Conservation (phyloP, 2,113 vertebrate genomes). For the Trachemys scripta region DNA sequence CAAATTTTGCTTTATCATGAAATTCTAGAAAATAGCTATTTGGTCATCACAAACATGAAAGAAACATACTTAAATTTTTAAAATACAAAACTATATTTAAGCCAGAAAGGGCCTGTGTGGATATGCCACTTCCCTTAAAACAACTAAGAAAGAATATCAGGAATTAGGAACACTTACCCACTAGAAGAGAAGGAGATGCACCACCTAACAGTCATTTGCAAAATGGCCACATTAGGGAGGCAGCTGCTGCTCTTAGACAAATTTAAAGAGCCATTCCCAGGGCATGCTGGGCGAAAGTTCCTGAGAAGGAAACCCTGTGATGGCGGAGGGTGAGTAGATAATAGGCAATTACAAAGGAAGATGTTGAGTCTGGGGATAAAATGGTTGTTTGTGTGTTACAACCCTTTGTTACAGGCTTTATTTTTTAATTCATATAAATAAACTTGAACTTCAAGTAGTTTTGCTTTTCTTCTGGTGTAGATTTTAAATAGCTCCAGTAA, state of each 20-base stretch:
- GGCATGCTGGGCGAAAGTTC: neutral
- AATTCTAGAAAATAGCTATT: neutral
- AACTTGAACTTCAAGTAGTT: neutral
- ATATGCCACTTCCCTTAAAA: slow-evolving; percentile 25
- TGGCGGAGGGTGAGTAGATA: neutral
- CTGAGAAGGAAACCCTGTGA: neutral
- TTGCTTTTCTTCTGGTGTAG: neutral
- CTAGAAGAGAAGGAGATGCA: slow-evolving; percentile 1
- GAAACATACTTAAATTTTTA: neutral
- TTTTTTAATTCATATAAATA: slow-evolving; percentile 40
- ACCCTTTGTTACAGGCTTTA: neutral
- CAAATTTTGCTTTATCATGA: neutral
- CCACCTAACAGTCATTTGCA: slow-evolving; percentile 39
- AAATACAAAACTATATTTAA: neutral
- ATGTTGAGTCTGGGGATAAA: neutral
- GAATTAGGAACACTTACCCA: slow-evolving; percentile 33
- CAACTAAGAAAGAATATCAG: slow-evolving; percentile 13
- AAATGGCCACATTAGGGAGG: slow-evolving; percentile 47
- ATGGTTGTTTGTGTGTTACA: neutral
- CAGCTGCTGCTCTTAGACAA: neutral
- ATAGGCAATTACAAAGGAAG: neutral
- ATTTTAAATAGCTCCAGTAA: neutral
- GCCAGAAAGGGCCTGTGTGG: neutral
- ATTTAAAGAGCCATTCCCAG: slow-evolving; percentile 29
- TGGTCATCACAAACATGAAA: neutral